A percentile compares a stretch with the other conserved stretches of the same genome.
Evolutionary conservation across 2,888 invertebrate species (phyloP).

Genomic region (Clostera curtula): DNA sequence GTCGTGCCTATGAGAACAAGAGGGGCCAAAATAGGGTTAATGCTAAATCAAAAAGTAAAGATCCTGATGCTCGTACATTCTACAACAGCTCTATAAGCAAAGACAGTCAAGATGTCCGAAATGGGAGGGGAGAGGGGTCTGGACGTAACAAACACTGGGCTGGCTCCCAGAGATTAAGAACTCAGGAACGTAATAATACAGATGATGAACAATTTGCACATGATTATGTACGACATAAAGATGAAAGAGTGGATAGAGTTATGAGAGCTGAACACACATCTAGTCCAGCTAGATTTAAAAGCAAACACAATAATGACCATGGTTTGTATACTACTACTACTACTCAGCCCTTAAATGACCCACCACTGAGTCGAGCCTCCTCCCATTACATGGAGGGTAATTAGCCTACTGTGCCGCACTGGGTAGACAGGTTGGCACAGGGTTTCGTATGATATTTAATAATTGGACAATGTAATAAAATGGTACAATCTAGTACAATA

Average conservation of each 20-base stretch:
- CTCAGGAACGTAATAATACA: slow-evolving; percentile 37
- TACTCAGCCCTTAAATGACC: too few relatives aligned
- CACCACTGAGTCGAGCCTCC: too few relatives aligned
- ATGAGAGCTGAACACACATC: slow-evolving; percentile 28
- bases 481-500: too few relatives aligned
- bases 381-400: too few relatives aligned
- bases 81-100: slow-evolving; percentile 57
- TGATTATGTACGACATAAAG: slow-evolving; percentile 40
- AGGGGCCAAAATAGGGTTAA: slow-evolving; percentile 44
- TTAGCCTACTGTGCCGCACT: too few relatives aligned
- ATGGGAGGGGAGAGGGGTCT: slow-evolving; percentile 43
- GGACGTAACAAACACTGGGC: slow-evolving; percentile 42
- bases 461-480: too few relatives aligned
- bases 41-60: slow-evolving; percentile 48
- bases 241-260: slow-evolving; percentile 30
- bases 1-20: slow-evolving; percentile 28
- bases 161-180: slow-evolving; percentile 48
- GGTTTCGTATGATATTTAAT: too few relatives aligned
- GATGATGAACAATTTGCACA: slow-evolving; percentile 65
- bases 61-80: slow-evolving; percentile 51
- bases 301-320: slow-evolving; percentile 31
- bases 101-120: slow-evolving; percentile 49
- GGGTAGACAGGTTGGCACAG: too few relatives aligned
- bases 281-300: slow-evolving; percentile 42
- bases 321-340: too few relatives aligned